A percentile compares a stretch with the other conserved stretches of the same genome.
phyloP scores from a whole-genome alignment of 1,140 invertebrate species.

The Babylonia areolata region DNA sequence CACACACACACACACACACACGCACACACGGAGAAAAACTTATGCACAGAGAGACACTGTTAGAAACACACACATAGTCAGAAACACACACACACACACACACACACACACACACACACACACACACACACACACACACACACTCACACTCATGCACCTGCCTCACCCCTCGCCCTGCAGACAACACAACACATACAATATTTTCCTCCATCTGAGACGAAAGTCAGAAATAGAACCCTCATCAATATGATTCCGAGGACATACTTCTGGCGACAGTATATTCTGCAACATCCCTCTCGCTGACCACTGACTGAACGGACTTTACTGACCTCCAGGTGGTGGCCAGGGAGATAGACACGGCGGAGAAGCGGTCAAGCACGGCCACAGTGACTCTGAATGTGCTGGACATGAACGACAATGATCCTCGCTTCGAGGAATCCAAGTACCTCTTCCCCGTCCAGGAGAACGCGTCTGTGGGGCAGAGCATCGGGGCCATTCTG shows the following conservation, averaged over 20 bases:
- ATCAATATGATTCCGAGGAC: too few relatives aligned
- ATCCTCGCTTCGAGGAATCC: slow-evolving; percentile 89
- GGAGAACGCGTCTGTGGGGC: slow-evolving; percentile 90
- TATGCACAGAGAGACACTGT: background rate
- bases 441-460: slow-evolving; percentile 80
- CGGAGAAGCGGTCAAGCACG: slow-evolving; percentile 85
- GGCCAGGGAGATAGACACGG: slow-evolving; percentile 87
- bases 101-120: background rate
- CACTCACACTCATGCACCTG: slow-evolving; percentile 2
- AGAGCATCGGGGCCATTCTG: slow-evolving; percentile 79
- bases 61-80: background rate
- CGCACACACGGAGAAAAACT: too few relatives aligned
- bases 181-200: too few relatives aligned
- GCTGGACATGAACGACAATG: slow-evolving; percentile 95
- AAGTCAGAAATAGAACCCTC: too few relatives aligned
- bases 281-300: too few relatives aligned
- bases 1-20: too few relatives aligned
- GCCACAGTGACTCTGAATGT: slow-evolving; percentile 91
- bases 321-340: slow-evolving; percentile 79
- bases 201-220: too few relatives aligned
- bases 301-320: too few relatives aligned
- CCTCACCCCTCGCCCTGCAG: background rate
- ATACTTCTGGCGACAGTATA: too few relatives aligned
- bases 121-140: background rate
- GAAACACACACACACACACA: background rate